Conservation (phyloP, 2,888 invertebrate genomes). For the Seira sanloemensis region DNA sequence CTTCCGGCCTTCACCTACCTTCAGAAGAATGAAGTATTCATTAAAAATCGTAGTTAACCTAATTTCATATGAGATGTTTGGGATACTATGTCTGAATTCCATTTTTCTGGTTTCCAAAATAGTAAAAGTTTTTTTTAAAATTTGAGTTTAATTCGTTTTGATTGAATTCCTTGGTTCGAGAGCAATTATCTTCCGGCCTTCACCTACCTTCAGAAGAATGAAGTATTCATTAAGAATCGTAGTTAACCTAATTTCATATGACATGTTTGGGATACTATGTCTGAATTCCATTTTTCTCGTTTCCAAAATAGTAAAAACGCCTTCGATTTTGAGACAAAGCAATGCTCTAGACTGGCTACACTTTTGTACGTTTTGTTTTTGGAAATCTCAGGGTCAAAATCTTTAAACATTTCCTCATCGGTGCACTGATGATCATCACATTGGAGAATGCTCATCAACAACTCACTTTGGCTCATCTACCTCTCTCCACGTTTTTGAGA, state of each 20-base stretch:
- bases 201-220: too few relatives aligned
- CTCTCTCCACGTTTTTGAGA: not conserved
- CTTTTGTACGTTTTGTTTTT: not conserved
- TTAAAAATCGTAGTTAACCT: too few relatives aligned
- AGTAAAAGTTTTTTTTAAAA: not conserved
- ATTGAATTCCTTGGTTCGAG: too few relatives aligned
- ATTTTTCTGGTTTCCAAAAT: not conserved
- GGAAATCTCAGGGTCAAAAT: slow-evolving; percentile 42
- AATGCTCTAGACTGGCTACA: not conserved
- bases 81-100: not conserved
- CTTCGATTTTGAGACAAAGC: not conserved
- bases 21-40: too few relatives aligned
- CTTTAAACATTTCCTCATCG: too few relatives aligned
- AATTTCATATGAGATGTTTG: too few relatives aligned
- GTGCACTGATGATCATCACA: not conserved
- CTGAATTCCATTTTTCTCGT: not conserved
- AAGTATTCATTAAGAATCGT: too few relatives aligned
- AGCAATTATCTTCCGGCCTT: slow-evolving; percentile 5
- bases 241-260: not conserved
- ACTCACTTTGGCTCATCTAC: not conserved
- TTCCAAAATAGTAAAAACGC: not conserved
- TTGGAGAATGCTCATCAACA: not conserved
- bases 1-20: too few relatives aligned
- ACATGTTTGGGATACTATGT: not conserved
- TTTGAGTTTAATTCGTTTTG: too few relatives aligned